A percentile compares a stretch with the other conserved stretches of the same genome.
These are phyloP conservation scores for Dasyurus viverrinus DNA, from an alignment of 2,113 vertebrate species.

Conservation along the genomic window DNA sequence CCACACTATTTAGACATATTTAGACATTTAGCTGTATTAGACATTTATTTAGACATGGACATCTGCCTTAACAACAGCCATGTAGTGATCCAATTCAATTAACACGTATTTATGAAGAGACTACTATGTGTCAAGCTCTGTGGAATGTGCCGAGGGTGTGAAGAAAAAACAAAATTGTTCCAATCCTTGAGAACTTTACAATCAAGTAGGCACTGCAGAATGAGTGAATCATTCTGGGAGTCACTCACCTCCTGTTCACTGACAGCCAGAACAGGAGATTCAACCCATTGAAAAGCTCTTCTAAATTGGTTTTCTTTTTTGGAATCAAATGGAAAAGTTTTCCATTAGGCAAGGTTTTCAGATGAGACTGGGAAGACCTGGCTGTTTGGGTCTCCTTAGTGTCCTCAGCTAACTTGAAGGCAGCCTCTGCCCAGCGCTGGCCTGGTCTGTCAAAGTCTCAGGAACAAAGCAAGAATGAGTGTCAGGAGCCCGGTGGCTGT, in stretches of 20 bases:
- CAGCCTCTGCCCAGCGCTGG: background rate
- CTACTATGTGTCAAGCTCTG: background rate
- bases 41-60: background rate
- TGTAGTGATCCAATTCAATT: background rate
- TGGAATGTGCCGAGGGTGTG: background rate
- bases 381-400: background rate
- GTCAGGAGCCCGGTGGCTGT: background rate
- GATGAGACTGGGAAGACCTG: background rate
- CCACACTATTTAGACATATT: constrained; percentile 1
- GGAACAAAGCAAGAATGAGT: background rate
- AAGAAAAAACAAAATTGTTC: background rate
- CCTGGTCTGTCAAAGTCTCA: background rate
- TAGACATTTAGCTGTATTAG: background rate
- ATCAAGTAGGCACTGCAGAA: background rate
- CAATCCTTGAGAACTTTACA: background rate
- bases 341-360: background rate
- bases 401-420: background rate
- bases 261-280: background rate
- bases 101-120: background rate
- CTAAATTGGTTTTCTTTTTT: background rate
- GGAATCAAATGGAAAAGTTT: background rate
- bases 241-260: background rate
- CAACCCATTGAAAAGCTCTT: background rate
- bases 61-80: background rate
- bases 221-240: background rate